phyloP scores from a whole-genome alignment of 2,113 vertebrate species.

The Aleadryas rufinucha region DNA sequence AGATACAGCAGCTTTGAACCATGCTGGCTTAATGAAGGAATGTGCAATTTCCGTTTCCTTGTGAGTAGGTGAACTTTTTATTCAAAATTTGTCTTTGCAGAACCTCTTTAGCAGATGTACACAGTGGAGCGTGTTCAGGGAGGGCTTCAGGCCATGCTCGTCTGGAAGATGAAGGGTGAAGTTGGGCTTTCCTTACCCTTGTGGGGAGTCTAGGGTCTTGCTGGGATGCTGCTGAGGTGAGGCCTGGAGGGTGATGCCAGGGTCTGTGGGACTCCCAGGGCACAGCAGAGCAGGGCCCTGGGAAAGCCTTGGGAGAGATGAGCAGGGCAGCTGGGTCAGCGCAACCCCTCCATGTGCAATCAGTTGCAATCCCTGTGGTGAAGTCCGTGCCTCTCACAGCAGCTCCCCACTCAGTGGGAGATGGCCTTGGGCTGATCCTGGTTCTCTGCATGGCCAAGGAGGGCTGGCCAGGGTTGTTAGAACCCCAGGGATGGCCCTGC shows the following conservation, averaged over 20 bases:
- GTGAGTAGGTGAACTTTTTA: background rate
- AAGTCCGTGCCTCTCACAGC: fast-evolving
- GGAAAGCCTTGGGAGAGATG: background rate
- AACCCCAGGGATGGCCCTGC: background rate
- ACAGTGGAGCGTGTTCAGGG: fast-evolving
- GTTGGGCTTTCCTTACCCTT: background rate
- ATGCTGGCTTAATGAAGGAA: background rate
- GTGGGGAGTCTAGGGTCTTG: background rate
- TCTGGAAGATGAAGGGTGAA: fast-evolving
- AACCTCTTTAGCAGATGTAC: background rate
- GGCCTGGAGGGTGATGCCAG: background rate
- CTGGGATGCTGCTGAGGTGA: background rate
- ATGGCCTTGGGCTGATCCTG: background rate
- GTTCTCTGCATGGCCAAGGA: background rate
- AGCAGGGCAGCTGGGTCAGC: background rate
- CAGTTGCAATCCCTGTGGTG: background rate
- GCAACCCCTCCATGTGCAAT: background rate
- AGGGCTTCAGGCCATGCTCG: background rate
- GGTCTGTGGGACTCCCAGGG: background rate
- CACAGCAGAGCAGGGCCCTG: background rate
- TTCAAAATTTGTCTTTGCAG: background rate
- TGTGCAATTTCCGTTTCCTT: background rate
- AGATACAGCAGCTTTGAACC: background rate
- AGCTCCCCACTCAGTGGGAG: background rate
- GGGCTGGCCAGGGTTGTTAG: background rate